phyloP scores from a whole-genome alignment of 2,888 invertebrate species.

The Thyatira batis region DNA sequence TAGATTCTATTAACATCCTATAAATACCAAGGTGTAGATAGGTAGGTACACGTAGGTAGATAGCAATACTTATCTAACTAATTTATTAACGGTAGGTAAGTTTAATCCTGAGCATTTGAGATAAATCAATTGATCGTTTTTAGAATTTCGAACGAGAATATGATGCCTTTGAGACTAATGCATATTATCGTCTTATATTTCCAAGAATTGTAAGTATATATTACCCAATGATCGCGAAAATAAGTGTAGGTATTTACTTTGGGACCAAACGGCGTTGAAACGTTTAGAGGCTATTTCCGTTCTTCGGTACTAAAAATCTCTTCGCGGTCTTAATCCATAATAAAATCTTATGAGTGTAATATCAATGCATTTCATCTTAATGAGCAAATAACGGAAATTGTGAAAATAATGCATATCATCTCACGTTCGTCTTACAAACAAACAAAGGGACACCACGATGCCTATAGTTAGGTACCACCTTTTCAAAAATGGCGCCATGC shows the following conservation, averaged over 20 bases:
- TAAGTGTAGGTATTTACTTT: slow-evolving; percentile 61
- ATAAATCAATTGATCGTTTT: no score
- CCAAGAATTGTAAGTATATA: slow-evolving; percentile 52
- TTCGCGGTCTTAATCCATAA: slow-evolving; percentile 30
- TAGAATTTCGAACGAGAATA: background rate
- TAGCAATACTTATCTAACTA: no score
- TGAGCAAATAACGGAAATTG: slow-evolving; percentile 3
- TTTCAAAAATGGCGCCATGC: no score
- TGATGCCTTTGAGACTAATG: background rate
- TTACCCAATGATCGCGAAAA: slow-evolving; percentile 60
- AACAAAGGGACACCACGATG: no score
- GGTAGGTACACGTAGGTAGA: no score
- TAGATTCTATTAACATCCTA: no score
- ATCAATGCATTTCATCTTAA: slow-evolving; percentile 38
- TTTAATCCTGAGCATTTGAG: no score
- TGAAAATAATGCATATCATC: background rate
- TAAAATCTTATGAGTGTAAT: slow-evolving; percentile 16
- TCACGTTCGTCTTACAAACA: no score
- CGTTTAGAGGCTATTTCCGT: slow-evolving; percentile 68
- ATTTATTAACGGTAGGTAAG: no score
- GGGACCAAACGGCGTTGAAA: slow-evolving; percentile 66
- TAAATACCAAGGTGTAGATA: no score
- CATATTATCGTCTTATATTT: slow-evolving; percentile 43
- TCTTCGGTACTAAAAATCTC: slow-evolving; percentile 48
- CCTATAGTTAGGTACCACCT: no score